Conservation (phyloP, 1,140 invertebrate species). For the Bombus waltoni region DNA sequence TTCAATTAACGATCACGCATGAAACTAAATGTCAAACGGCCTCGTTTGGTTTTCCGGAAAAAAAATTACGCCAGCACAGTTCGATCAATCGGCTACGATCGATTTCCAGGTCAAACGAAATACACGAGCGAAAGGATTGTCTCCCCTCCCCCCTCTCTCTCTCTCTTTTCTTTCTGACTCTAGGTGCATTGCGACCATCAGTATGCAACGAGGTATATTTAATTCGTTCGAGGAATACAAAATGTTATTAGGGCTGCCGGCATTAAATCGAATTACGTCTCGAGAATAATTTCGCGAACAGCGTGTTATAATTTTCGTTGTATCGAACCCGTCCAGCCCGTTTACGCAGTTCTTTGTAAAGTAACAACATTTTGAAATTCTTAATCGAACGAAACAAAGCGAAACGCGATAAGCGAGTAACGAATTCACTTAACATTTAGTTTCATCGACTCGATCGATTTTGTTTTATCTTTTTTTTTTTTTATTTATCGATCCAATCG, state of each 20-base stretch:
- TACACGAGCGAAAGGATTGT: slow-evolving; percentile 46
- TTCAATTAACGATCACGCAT: slow-evolving; percentile 43
- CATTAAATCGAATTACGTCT: background rate
- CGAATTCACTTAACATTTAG: no score
- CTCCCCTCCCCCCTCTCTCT: background rate
- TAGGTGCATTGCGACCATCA: slow-evolving; percentile 10
- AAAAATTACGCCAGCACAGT: slow-evolving; percentile 39
- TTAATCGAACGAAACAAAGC: no score
- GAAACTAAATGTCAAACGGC: slow-evolving; percentile 68
- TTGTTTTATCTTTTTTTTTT: no score
- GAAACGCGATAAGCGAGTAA: no score
- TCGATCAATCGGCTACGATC: slow-evolving; percentile 51
- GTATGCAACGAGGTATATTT: slow-evolving; percentile 24
- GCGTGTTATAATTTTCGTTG: background rate
- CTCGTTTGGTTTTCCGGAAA: slow-evolving; percentile 54
- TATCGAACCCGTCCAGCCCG: no score
- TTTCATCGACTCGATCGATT: no score
- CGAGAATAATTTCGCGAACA: background rate
- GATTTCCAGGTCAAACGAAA: slow-evolving; percentile 57
- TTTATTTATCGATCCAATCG: background rate
- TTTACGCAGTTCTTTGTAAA: no score
- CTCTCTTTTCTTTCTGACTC: background rate
- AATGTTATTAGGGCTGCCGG: background rate
- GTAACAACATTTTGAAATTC: no score
- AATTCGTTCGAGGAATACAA: slow-evolving; percentile 24